phyloP scores from a whole-genome alignment of 2,113 vertebrate genomes.

The Onychostruthus taczanowskii region DNA sequence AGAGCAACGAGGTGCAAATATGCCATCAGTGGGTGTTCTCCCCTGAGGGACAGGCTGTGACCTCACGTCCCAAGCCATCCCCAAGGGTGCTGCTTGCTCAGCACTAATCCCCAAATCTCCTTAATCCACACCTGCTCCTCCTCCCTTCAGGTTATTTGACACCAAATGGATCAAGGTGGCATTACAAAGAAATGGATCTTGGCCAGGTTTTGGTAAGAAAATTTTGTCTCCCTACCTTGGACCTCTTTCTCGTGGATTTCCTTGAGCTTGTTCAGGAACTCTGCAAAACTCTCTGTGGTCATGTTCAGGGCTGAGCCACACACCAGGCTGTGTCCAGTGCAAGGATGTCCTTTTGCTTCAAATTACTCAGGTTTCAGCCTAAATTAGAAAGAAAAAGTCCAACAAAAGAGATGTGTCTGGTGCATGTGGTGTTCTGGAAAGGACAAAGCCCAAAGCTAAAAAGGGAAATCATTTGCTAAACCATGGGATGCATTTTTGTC shows the following conservation, averaged over 20 bases:
- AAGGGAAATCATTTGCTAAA: background rate
- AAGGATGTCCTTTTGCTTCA: background rate
- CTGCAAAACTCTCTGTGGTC: slow-evolving; percentile 81
- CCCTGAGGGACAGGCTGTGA: background rate
- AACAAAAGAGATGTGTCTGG: background rate
- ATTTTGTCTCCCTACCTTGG: slow-evolving; percentile 72
- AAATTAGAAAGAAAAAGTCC: background rate
- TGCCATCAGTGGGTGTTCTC: background rate
- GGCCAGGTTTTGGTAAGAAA: background rate
- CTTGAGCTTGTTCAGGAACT: slow-evolving; percentile 83
- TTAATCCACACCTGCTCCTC: background rate
- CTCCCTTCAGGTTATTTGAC: background rate
- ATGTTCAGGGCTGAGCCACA: background rate
- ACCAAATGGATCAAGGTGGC: background rate
- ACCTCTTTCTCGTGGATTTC: slow-evolving; percentile 90
- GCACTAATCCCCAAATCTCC: background rate
- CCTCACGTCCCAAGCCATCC: background rate
- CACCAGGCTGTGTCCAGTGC: rapidly evolving
- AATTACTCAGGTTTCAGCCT: background rate
- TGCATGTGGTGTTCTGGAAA: background rate
- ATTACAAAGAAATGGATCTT: background rate
- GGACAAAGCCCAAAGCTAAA: background rate
- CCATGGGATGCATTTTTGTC: background rate
- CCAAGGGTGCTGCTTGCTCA: background rate
- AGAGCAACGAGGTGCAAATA: rapidly evolving